A percentile compares a stretch with the other conserved stretches of the same genome.
These are phyloP conservation scores for Cepphus grylle DNA, from an alignment of 2,113 vertebrate genomes.

Conservation along the genomic window DNA sequence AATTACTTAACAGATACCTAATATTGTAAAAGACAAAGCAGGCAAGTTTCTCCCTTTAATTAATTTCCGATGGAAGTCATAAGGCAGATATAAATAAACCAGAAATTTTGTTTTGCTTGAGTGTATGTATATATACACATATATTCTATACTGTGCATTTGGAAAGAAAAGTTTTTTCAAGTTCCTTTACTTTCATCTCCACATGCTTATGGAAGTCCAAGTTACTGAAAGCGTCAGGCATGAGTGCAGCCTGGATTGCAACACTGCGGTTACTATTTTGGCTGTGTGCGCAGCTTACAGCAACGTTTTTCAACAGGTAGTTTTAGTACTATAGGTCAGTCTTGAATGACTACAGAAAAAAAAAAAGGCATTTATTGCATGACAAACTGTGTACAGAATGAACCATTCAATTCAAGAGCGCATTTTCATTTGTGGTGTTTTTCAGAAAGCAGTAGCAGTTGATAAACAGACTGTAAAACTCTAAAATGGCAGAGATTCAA, in stretches of 20 bases:
- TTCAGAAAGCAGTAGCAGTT: background rate
- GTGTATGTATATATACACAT: background rate
- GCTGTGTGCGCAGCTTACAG: background rate
- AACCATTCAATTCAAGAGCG: background rate
- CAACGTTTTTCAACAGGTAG: background rate
- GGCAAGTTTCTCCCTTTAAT: background rate
- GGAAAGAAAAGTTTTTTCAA: background rate
- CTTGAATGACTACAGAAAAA: background rate
- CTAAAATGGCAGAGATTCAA: background rate
- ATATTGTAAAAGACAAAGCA: background rate
- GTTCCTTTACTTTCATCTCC: background rate
- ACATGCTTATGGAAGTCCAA: background rate
- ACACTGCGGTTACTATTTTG: background rate
- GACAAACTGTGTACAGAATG: background rate
- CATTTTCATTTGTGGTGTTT: background rate
- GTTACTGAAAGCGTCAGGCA: background rate
- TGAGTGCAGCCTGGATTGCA: background rate
- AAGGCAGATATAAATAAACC: background rate
- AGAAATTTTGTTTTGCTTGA: background rate
- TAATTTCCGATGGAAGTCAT: background rate
- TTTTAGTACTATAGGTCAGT: background rate
- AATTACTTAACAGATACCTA: background rate
- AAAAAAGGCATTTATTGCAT: background rate
- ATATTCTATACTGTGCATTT: background rate
- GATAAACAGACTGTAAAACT: background rate